Base-by-base conservation (phyloP, 35 echinoderm and acorn worm genomes). In the Acanthaster planci region DNA sequence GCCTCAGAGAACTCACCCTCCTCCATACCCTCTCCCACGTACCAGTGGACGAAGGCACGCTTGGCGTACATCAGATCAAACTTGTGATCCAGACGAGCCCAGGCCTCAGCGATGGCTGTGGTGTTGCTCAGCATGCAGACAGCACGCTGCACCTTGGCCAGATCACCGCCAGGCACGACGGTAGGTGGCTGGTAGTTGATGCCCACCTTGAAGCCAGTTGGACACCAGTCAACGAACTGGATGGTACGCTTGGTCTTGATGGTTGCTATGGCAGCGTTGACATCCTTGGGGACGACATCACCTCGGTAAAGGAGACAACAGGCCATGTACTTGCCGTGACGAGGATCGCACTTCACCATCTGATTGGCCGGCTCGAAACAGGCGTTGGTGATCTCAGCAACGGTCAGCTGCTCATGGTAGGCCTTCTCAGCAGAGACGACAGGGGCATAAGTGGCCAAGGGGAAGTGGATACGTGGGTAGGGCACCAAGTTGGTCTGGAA, bases 161-260 rank as follows among this genome's bases (percentile, higher is more conserved):
- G 93, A 86, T 95, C 93, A 55, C 93, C 93, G 80, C 93, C 93
- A 44, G 93, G 93, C 38, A 95, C 89, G 0, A 80, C 76, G 21
- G 93, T 95, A 1, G 93, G 93, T 58, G 93, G 88, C 51, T 95
- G 84, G 53, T 87, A 88, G 85, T 95, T 95, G 88, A 95, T 88
- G 47, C 93, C 93, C 17, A 87, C 72, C 59, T 88, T 95, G 75
- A 95, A 95, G 6, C 95, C 95, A 88, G 95, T 88, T 67, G 91
- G 91, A 82, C 90, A 91, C 96, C 96, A 94, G 88, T 99, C 96
- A 40, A 99, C 96, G 79, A 99, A 99, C 89, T 99, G 96, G 67
- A 99, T 99, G 82, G 92, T 82, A 67, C 96, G 88, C 82, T 99
- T 99, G 34, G 96, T 99, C 86, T 99, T 99, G 88, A 97, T 97